Conservation (phyloP, 2,797 vertebrate species). For the Lemur catta region DNA sequence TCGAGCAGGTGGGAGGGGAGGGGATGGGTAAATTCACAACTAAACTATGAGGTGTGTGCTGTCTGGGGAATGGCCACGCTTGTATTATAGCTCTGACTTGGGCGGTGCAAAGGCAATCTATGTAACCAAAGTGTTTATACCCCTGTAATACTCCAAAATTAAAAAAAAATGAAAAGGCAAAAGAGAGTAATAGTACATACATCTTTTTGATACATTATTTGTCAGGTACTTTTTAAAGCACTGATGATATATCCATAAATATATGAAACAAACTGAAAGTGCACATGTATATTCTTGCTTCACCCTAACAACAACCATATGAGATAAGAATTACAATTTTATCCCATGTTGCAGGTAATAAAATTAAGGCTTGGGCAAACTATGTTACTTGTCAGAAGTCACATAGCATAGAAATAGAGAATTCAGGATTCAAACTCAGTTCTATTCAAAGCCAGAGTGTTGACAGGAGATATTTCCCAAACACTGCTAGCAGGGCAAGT, state of each 20-base stretch:
- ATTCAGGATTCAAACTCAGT: neutral
- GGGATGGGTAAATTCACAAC: too few species aligned
- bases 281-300: neutral
- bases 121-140: too few species aligned
- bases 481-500: neutral
- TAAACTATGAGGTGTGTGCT: too few species aligned
- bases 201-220: neutral
- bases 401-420: neutral
- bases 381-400: neutral
- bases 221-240: neutral
- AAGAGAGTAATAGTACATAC: too few species aligned
- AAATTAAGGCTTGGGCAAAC: neutral
- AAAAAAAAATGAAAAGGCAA: too few species aligned
- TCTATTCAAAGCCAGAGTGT: neutral
- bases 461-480: neutral
- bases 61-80: too few species aligned
- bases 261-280: neutral
- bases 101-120: too few species aligned
- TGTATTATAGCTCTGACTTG: too few species aligned
- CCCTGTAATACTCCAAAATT: too few species aligned
- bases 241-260: neutral
- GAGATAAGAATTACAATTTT: neutral
- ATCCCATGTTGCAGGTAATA: neutral
- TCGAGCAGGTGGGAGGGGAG: too few species aligned
- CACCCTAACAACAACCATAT: neutral